A percentile compares a stretch with the other conserved stretches of the same genome.
Conservation (phyloP, 2,888 invertebrate genomes). For the Synergus laeviventris region DNA sequence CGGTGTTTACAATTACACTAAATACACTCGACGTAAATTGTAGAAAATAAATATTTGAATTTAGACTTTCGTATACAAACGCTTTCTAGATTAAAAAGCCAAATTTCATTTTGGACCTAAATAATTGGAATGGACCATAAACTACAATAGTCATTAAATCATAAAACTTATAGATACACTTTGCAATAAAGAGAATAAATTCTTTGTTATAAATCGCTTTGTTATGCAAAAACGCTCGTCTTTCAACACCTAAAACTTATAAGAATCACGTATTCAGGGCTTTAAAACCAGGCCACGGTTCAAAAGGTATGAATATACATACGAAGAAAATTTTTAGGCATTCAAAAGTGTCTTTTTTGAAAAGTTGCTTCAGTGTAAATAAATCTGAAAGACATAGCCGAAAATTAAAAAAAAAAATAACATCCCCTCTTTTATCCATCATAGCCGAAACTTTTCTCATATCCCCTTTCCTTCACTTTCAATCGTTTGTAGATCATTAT, state of each 20-base stretch:
- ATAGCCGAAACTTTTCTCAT: constrained; percentile 44
- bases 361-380: constrained; percentile 41
- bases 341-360: constrained; percentile 39
- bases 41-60: background rate
- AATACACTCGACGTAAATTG: constrained; percentile 40
- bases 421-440: constrained; percentile 31
- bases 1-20: background rate
- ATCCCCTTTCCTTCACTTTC: constrained; percentile 38
- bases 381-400: constrained; percentile 48
- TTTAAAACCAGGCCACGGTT: constrained; percentile 56
- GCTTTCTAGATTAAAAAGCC: background rate
- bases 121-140: background rate
- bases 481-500: constrained; percentile 52
- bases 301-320: constrained; percentile 52
- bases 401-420: constrained; percentile 52
- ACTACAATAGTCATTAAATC: constrained; percentile 20
- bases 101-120: background rate
- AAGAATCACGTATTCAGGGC: constrained; percentile 22
- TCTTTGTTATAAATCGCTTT: background rate
- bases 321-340: constrained; percentile 45
- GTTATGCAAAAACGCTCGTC: background rate
- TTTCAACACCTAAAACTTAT: constrained; percentile 34
- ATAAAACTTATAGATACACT: constrained; percentile 24
- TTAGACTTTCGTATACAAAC: constrained; percentile 1
- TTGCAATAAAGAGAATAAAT: constrained; percentile 29